Evolutionary conservation across 2,797 vertebrate genomes (phyloP), one percentile per base, ranked within the genome.

Genomic region (Enteromius viviparus): DNA sequence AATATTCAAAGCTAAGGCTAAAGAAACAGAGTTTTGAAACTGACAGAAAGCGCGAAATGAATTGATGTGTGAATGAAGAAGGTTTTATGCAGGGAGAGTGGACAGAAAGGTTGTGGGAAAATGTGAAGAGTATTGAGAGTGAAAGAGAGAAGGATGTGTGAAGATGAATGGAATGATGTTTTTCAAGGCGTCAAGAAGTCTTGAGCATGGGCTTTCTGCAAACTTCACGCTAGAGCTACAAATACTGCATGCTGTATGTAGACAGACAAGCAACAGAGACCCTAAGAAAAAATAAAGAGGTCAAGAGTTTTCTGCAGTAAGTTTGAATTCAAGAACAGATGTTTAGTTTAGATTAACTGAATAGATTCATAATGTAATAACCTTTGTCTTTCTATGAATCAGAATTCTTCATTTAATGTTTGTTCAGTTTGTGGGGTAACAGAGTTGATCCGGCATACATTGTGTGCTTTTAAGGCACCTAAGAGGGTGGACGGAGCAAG

Each of bases 241-340:
- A 93, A 95, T 94, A 93, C 91, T 87, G 76, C 91, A 89, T 66
- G 60, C 15, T 78, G 80, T 83, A 83, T 82, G 84, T 84, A 94
- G 91, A 90, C 89, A 81, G 87, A 91, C 89, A 78, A 47, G 92
- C 37, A 9, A 72, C 49, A 80, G 66, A 83, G 19, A 78, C 32
- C 4, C 68, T 42, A 62, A 45, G 23, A 66, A 64, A 32, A 76
- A 71, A 76, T 51, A n/a, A 0, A 17, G 6, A 26, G 21, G 42
- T 80, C 71, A 76, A 47, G 15, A 21, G 17, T 45, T 49, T 58
- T 19, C 14, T 68, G 71, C 75, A 37, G 58, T 49, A 29, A 49
- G 45, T 32, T 32, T 32, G 1, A 72, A 3, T 21, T 51, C 11
- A 32, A 72, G 49, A 21, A 15, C 23, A 49, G 8, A 4, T 8